Base-by-base conservation (phyloP, 2,888 invertebrate species). In the Diachrysia chrysitis region DNA sequence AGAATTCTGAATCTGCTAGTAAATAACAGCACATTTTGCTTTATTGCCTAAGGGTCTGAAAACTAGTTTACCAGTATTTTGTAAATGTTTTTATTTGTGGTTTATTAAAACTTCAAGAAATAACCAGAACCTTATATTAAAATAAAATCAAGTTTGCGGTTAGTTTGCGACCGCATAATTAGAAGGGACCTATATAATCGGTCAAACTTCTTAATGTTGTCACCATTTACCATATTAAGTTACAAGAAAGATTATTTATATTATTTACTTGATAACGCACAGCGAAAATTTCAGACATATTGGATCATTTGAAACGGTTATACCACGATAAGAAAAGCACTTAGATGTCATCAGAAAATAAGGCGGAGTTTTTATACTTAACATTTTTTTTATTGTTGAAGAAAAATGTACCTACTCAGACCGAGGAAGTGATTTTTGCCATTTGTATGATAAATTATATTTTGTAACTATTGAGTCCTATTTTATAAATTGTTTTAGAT, bases 391-490 rank as follows among this genome's bases (percentile, higher is more conserved):
- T 25, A 42, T 51, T 17, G 42, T 21, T 16, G 53, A 12, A 64
- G 67, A 73, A 79, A 79, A 80, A 77, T 29, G 58, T 77, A 48
- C n/a, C n/a, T n/a, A n/a, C n/a, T n/a, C n/a, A n/a, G n/a, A 62
- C 71, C 42, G 57, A 80, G 78, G 78, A 79, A 79, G 73, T 77
- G 29, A 62, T 71, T 77, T 77, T 67, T 73, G 63, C 58, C n/a
- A n/a, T n/a, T 59, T 66, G 69, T 57, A 69, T 66, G 69, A 46
- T 65, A 77, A 51, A 71, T 64, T 66, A 65, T 63, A 63, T 64
- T 62, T 67, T 58, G 61, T 71, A 77, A 66, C 68, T 80, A 17
- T 0, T 17, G 4, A 42, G 6, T 42, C n/a, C n/a, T 42, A n/a
- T 42, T 42, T n/a, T 6, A 42, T 42, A 42, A n/a, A n/a, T n/a